These are phyloP conservation scores for Vespertilio murinus DNA, from an alignment of 2,797 vertebrate species.

Conservation along the genomic window DNA sequence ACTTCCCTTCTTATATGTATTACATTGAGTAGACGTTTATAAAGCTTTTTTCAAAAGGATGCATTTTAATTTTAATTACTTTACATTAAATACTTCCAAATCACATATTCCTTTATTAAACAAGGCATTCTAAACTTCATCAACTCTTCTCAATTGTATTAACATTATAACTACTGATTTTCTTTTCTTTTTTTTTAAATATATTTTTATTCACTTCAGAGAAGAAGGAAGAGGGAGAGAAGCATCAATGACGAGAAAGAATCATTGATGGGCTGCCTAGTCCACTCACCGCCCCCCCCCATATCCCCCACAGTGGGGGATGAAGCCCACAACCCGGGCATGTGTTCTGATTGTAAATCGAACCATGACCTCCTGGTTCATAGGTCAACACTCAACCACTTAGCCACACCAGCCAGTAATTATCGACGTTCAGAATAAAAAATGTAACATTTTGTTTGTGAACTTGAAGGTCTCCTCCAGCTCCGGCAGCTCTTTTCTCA, in stretches of 20 bases:
- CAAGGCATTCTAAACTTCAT: neutral
- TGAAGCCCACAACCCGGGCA: too few relatives aligned
- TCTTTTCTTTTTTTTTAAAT: neutral
- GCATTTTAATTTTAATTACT: neutral
- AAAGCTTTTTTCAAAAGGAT: neutral
- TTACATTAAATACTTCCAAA: slow-evolving; percentile 33
- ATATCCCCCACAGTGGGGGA: too few relatives aligned
- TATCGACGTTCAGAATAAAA: neutral
- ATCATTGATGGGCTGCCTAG: too few relatives aligned
- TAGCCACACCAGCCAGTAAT: neutral
- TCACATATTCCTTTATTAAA: neutral
- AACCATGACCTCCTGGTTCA: too few relatives aligned
- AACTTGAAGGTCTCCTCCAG: neutral
- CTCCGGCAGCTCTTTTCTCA: neutral
- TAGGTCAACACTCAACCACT: too few relatives aligned
- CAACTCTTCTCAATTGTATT: neutral
- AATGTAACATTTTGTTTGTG: neutral
- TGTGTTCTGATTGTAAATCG: too few relatives aligned
- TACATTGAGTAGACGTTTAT: neutral
- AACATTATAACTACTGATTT: neutral
- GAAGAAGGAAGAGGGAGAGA: too few relatives aligned
- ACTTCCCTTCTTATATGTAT: neutral
- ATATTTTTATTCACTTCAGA: too few relatives aligned
- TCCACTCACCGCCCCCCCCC: too few relatives aligned
- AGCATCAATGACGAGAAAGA: too few relatives aligned